Evolutionary conservation across 2,888 invertebrate genomes (phyloP).

Genomic region (Spodoptera picta): DNA sequence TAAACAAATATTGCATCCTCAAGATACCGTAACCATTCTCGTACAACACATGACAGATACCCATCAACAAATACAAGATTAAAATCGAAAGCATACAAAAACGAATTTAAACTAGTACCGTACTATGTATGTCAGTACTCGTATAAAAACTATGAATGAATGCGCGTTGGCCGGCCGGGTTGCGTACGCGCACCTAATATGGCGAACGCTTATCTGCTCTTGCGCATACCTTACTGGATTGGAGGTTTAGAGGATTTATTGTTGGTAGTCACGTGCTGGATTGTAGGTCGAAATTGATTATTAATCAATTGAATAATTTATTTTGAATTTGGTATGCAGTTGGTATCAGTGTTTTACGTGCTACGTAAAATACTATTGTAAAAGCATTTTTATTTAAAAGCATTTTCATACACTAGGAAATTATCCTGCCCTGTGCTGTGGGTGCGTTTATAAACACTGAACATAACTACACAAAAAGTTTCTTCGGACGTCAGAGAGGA

Average conservation of each 20-base stretch:
- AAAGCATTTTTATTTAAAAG: too few relatives aligned
- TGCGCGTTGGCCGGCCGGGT: conserved; percentile 47
- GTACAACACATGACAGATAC: conserved; percentile 6
- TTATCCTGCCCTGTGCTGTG: too few relatives aligned
- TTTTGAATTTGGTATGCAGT: background rate
- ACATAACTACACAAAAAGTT: too few relatives aligned
- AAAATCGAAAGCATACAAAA: conserved; percentile 57
- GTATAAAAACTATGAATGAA: conserved; percentile 69
- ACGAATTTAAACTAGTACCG: conserved; percentile 7
- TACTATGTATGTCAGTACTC: conserved; percentile 15
- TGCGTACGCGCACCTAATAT: conserved; percentile 64
- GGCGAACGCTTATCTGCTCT: conserved; percentile 54
- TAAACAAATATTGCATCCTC: conserved; percentile 1
- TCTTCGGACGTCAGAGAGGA: too few relatives aligned
- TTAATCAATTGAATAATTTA: too few relatives aligned
- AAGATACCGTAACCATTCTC: conserved; percentile 1
- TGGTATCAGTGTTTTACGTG: too few relatives aligned
- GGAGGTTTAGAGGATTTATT: conserved; percentile 14
- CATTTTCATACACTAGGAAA: too few relatives aligned
- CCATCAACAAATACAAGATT: conserved; percentile 30
- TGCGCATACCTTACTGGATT: conserved; percentile 31
- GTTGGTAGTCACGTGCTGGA: background rate
- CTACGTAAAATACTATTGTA: too few relatives aligned
- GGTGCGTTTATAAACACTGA: too few relatives aligned
- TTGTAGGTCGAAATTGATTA: background rate